These are phyloP conservation scores for Pseudachorutes palmiensis DNA, from an alignment of 1,140 invertebrate species.

Conservation along the genomic window DNA sequence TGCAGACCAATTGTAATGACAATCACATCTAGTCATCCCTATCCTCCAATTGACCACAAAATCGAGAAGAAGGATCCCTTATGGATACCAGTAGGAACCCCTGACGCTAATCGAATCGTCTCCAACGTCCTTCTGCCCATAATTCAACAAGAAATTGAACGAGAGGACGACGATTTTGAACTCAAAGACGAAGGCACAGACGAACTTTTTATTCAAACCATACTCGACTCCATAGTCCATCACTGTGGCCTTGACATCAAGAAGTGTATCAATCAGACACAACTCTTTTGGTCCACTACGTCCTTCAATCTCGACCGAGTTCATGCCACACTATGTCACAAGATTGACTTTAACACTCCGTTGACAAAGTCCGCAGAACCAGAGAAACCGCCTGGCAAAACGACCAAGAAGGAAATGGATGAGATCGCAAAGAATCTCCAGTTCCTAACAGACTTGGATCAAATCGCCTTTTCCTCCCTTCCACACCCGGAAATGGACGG, in stretches of 20 bases:
- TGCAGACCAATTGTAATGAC: slow-evolving; percentile 36
- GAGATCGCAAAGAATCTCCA: slow-evolving; percentile 12
- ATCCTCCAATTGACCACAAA: slow-evolving; percentile 22
- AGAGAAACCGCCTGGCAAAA: neutral
- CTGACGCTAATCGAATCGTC: slow-evolving; percentile 16
- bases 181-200: neutral
- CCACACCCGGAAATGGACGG: neutral
- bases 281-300: slow-evolving; percentile 17
- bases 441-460: slow-evolving; percentile 6
- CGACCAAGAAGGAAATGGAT: slow-evolving; percentile 7
- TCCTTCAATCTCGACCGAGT: slow-evolving; percentile 4
- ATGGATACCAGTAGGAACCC: slow-evolving; percentile 17
- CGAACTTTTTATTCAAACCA: neutral
- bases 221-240: slow-evolving; percentile 26
- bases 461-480: neutral
- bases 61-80: slow-evolving; percentile 32
- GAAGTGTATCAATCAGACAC: slow-evolving; percentile 30
- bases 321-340: slow-evolving; percentile 8
- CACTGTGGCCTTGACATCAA: slow-evolving; percentile 30
- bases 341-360: slow-evolving; percentile 3
- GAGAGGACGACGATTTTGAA: neutral
- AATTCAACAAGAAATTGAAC: neutral
- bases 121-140: slow-evolving; percentile 31
- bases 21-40: neutral
- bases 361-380: neutral